Conservation (phyloP, 2,113 vertebrate species). For the Pelecanus crispus region DNA sequence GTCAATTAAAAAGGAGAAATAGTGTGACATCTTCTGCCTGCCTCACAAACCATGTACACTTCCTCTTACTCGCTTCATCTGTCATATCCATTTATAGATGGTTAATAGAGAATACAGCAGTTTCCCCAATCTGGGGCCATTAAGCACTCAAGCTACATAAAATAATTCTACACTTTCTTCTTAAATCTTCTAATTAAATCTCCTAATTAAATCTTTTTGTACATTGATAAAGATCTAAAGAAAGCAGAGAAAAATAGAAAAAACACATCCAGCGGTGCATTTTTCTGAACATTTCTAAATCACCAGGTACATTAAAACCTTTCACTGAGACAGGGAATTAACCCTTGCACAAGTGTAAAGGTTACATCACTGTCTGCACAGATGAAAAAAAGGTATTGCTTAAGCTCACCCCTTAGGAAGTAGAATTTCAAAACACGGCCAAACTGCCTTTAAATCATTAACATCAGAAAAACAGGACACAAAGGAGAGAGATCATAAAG, state of each 20-base stretch:
- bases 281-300: background rate
- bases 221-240: background rate
- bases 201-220: background rate
- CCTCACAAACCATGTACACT: background rate
- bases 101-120: background rate
- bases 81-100: background rate
- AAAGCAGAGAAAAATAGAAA: background rate
- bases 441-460: background rate
- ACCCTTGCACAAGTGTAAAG: background rate
- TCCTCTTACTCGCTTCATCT: background rate
- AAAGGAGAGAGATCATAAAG: background rate
- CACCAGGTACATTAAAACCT: background rate
- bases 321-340: background rate
- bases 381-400: background rate
- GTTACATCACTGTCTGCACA: background rate
- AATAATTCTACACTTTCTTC: background rate
- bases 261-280: background rate
- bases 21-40: background rate
- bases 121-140: background rate
- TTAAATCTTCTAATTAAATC: background rate
- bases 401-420: background rate
- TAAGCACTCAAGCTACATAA: background rate
- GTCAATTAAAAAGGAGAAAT: background rate
- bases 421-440: background rate
- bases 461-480: background rate